Evolutionary conservation across 2,113 vertebrate genomes (phyloP).

Genomic region (Electrona antarctica): DNA sequence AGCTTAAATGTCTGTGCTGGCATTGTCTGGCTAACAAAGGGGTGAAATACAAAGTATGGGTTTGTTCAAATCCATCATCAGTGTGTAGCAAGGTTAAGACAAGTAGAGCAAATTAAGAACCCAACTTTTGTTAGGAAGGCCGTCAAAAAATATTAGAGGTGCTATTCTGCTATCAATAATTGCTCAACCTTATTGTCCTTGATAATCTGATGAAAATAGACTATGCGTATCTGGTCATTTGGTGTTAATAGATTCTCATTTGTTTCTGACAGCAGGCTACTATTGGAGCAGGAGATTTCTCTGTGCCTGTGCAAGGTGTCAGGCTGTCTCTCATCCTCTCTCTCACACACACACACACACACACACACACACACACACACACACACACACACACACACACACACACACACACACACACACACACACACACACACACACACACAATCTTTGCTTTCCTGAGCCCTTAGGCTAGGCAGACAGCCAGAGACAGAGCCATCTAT

Average conservation of each 20-base stretch:
- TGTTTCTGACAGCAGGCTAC: too few species aligned
- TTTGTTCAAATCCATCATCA: too few species aligned
- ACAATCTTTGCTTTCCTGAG: neutral
- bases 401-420: neutral
- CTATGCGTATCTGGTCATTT: neutral
- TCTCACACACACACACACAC: neutral
- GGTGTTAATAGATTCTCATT: neutral
- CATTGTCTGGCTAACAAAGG: neutral
- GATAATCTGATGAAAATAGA: neutral
- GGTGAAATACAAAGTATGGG: neutral
- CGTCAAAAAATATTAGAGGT: too few species aligned
- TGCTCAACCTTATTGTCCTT: neutral
- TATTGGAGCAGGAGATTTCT: too few species aligned
- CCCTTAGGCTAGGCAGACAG: slow-evolving; percentile 34
- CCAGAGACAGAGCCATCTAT: slow-evolving; percentile 25
- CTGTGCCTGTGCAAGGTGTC: neutral
- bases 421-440: neutral
- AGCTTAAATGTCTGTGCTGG: too few species aligned
- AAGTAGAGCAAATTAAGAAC: too few species aligned
- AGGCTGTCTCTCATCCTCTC: neutral
- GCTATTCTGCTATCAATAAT: neutral
- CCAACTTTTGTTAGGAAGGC: too few species aligned
- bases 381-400: neutral
- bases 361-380: neutral
- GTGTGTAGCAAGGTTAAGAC: too few species aligned